Evolutionary conservation across 1,140 invertebrate genomes (phyloP).

Genomic region (Pectinophora gossypiella): DNA sequence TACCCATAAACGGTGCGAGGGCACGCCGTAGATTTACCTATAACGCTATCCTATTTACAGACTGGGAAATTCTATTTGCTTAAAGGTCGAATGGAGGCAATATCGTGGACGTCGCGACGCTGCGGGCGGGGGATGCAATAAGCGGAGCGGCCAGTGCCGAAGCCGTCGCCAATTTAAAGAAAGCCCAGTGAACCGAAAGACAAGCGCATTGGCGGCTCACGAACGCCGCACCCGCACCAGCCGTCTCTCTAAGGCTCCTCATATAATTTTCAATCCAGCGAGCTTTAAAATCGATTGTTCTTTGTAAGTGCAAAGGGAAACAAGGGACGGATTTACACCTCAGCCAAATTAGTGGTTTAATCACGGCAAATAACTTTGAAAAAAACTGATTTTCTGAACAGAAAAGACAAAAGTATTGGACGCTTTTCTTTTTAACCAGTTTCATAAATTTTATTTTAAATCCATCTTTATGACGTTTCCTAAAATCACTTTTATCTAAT

Average conservation of each 20-base stretch:
- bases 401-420: too few species aligned
- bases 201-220: constrained; percentile 75
- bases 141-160: constrained; percentile 60
- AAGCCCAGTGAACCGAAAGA: constrained; percentile 76
- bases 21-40: constrained; percentile 55
- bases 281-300: constrained; percentile 73
- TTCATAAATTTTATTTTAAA: too few species aligned
- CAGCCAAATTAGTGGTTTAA: constrained; percentile 49
- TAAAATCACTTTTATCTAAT: too few species aligned
- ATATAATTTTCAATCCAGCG: constrained; percentile 75
- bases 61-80: constrained; percentile 70
- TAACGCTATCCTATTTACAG: constrained; percentile 63
- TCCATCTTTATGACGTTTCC: too few species aligned
- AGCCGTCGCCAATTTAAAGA: constrained; percentile 76
- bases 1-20: constrained; percentile 33
- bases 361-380: too few species aligned
- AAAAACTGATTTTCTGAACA: too few species aligned
- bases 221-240: constrained; percentile 51
- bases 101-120: constrained; percentile 68
- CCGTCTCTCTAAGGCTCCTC: constrained; percentile 62
- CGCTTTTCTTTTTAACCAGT: too few species aligned
- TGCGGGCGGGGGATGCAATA: constrained; percentile 67
- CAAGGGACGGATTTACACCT: constrained; percentile 34
- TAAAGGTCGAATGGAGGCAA: constrained; percentile 71
- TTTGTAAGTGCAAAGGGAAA: constrained; percentile 69